phyloP scores from a whole-genome alignment of 2,797 vertebrate species.

The Cirrhinus molitorella region DNA sequence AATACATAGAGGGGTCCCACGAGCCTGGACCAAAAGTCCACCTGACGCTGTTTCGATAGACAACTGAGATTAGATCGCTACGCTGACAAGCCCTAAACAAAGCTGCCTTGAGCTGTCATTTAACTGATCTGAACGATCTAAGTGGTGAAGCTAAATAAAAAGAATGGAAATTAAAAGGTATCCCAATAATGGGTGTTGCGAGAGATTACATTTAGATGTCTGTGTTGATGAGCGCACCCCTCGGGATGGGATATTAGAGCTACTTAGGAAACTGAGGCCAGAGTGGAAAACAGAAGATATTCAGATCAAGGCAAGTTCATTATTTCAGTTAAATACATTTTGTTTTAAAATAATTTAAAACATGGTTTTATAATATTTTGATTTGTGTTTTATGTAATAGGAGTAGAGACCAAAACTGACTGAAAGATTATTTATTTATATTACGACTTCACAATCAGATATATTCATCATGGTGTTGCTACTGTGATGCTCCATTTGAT shows the following conservation, averaged over 20 bases:
- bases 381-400: neutral
- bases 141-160: neutral
- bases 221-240: slow-evolving; percentile 68
- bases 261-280: slow-evolving; percentile 74
- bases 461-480: neutral
- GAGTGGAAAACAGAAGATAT: slow-evolving; percentile 74
- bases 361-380: neutral
- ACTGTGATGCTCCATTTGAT: neutral
- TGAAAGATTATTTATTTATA: too few species aligned
- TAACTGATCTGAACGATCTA: neutral
- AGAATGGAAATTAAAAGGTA: slow-evolving; percentile 63
- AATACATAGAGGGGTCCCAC: slow-evolving; percentile 50
- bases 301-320: slow-evolving; percentile 76
- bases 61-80: neutral
- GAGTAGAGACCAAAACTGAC: neutral
- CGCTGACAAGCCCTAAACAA: too few species aligned
- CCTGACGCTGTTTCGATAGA: neutral
- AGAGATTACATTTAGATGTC: slow-evolving; percentile 72
- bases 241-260: slow-evolving; percentile 66
- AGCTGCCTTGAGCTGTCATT: neutral
- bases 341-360: neutral
- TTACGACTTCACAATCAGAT: too few species aligned
- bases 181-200: neutral
- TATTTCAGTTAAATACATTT: too few species aligned
- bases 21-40: slow-evolving; percentile 13